Evolutionary conservation across 2,797 vertebrate genomes (phyloP), one percentile per base, ranked within the genome.

Genomic region (Lepus oiostolus): DNA sequence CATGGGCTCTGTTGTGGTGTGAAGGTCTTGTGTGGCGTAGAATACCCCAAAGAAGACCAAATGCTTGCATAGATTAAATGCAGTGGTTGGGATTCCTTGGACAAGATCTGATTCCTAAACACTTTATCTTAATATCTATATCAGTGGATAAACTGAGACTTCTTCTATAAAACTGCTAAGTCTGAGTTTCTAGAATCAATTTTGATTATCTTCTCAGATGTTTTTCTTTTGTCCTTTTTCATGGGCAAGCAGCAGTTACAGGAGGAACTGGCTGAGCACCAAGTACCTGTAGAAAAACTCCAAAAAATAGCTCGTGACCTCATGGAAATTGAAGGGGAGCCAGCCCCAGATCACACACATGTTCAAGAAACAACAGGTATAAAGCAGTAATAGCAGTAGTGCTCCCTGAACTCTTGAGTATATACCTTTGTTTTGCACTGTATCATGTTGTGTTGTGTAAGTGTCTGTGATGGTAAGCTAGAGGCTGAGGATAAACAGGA

Each of bases 201-300:
- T 95, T 71, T 75, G 38, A 88, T 85, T 67, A 7, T n/a, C 92
- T 86, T 96, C 71, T 88, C 54, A 92, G 54, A 88, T 76, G 65
- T 58, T 82, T 88, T 90, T 74, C 24, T 76, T 95, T 75, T 95
- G 38, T 81, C 60, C 71, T 93, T 68, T 84, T 74, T 96, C 4
- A 2, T 97, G 95, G 93, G 84, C 1, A 95, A 96, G 80, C 97
- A 99, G 99, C 98, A 99, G 88, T 97, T 99, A 88, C 99, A 99
- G 96, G 99, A 99, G 52, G 99, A 99, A 94, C 97, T 99, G 93
- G 99, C 99, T 2, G 99, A 99, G 96, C 99, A 99, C 70, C 99
- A 99, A 2, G 98, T 99, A 87, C 99, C 98, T 42, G 98, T 99
- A 98, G 99, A 99, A 98, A 99, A 99, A 97, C 99, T 99, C 54